Evolutionary conservation across 1,140 invertebrate species (phyloP), one percentile per base, ranked within the genome.

Genomic region (Latrodectus geometricus): DNA sequence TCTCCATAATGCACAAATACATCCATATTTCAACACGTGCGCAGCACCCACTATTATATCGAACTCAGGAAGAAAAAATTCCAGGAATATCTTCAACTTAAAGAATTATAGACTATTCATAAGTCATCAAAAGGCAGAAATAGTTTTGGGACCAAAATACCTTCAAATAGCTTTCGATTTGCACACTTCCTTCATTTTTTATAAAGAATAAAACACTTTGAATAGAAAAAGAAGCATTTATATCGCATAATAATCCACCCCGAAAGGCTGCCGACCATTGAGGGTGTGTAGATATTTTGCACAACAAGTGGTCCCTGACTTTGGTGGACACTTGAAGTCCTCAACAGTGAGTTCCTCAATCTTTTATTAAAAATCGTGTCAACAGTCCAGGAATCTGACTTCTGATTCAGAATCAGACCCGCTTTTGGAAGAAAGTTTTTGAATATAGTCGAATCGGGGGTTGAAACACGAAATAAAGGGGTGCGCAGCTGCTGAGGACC

Each of bases 381-480:
- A 69, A 69, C 68, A 69, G 68, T 69, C 70, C n/a, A 73, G 70
- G 70, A 73, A 73, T 73, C 70, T 73, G 70, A 73, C 70, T 73
- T 35, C 35, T 69, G 66, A 69, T 61, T 61, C 54, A 61, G 54
- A 35, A 35, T 61, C 54, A 61, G 54, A 61, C 11, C 0, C 11
- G 17, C 17, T 14, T 61, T 17, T 11, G 54, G 11, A 14, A 14
- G 17, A 61, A 61, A 61, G 17, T 11, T 61, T 61, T 61, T 61
- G 54, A 61, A 61, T 61, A 61, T 35, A 35, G 35, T 61, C 54
- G 8, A 61, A 61, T 11, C 11, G 54, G 54, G 54, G 11, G 54
- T 8, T 17, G 11, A 61, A 5, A 35, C 35, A 35, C 35, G 35
- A 35, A 3, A 35, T 35, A 61, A 61, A 61, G 54, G 54, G 54